Conservation (phyloP, 2,113 vertebrate genomes). For the Strix uralensis region DNA sequence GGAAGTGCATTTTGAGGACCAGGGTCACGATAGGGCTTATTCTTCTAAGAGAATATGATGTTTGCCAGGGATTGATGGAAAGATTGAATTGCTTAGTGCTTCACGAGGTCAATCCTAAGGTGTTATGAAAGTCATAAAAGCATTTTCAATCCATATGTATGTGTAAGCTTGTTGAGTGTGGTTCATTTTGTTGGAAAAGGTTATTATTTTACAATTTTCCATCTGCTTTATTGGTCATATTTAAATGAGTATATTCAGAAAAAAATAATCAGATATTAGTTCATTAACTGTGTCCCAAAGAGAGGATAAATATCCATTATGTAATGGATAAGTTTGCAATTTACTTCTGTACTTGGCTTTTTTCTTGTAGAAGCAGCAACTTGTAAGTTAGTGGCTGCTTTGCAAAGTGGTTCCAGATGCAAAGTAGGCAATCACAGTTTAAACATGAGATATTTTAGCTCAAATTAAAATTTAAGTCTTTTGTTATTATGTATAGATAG, state of each 20-base stretch:
- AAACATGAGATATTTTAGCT: not conserved
- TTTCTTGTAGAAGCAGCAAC: not conserved
- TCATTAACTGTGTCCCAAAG: not conserved
- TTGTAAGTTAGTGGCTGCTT: not conserved
- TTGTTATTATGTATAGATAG: not conserved
- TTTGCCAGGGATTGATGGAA: not conserved
- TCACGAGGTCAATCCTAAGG: not conserved
- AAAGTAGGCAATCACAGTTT: not conserved
- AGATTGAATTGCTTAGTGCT: not conserved
- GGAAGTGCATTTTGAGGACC: not conserved
- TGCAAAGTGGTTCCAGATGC: not conserved
- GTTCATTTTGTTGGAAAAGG: not conserved
- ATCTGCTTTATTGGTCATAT: not conserved
- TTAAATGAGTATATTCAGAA: not conserved
- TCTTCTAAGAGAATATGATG: not conserved
- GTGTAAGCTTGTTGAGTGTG: not conserved
- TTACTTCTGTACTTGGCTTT: not conserved
- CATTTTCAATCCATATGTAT: not conserved
- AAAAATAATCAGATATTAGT: not conserved
- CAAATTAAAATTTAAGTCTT: not conserved
- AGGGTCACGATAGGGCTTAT: not conserved
- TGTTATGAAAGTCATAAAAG: not conserved
- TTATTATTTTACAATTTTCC: not conserved
- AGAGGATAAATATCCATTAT: not conserved
- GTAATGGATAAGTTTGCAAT: not conserved